Base-by-base conservation (phyloP, 2,797 vertebrate species). In the Acanthurus leucopareius region DNA sequence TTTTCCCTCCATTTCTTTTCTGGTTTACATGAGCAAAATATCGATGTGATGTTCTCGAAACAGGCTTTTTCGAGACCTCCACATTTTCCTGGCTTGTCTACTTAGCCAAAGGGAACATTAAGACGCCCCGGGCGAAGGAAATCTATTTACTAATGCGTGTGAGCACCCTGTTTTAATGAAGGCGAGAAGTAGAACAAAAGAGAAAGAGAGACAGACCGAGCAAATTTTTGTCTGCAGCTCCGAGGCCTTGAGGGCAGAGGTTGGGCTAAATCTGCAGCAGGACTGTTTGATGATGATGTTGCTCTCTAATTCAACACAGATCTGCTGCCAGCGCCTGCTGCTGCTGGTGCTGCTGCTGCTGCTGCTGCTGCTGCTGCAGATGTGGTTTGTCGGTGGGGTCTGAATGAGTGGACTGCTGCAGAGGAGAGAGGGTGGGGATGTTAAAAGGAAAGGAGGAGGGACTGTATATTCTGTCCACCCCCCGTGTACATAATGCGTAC, bases 121-220 rank as follows among this genome's bases (percentile, higher is more conserved):
- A 84, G 81, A 85, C 74, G 87, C 90, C 92, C 61, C 44, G 1
- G 83, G 87, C 73, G 16, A 74, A 68, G 74, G 83, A 83, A 84
- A 88, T 84, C 51, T 88, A 80, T 91, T 91, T 91, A 87, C 86
- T 88, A 88, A 93, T 92, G 91, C 88, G 91, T 90, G 86, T 61
- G 64, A 85, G 85, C 78, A 77, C 82, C 52, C 76, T 56, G 75
- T 85, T 85, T 84, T 89, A 92, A 93, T 87, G 83, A 91, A 80
- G 76, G 56, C 58, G 66, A 63, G 61, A 42, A 71, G 80, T 78
- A 88, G 10, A 87, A 85, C 78, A 88, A 82, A 88, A 85, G 56
- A 80, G 80, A 89, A 54, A 86, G 75, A 59, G 66, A 77, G 65
- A 77, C 44, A 88, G 22, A 78, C 38, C 78, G 58, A 60, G 57